Evolutionary conservation across 2,888 invertebrate genomes (phyloP).

Genomic region (Dryococelus australis): DNA sequence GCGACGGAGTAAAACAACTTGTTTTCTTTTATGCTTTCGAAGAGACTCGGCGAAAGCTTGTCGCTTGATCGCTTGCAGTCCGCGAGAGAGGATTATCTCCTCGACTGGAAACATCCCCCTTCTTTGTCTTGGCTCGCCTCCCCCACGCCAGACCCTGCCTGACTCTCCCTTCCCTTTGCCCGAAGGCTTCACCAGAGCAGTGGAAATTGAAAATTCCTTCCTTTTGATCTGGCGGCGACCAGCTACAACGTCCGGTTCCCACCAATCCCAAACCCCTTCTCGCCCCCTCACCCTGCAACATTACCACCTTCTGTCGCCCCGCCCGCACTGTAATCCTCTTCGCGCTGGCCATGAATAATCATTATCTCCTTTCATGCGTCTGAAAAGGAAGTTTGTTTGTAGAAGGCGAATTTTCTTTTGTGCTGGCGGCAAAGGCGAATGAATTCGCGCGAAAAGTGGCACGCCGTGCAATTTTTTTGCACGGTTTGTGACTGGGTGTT

Average conservation of each 20-base stretch:
- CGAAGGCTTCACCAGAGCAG: neutral
- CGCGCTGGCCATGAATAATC: neutral
- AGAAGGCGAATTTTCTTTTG: too few species aligned
- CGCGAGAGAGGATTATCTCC: conserved; percentile 16
- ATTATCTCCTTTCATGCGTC: neutral
- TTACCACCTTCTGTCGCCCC: neutral
- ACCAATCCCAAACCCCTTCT: neutral
- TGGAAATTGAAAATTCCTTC: conserved; percentile 16
- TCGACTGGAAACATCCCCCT: neutral
- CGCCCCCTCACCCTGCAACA: neutral
- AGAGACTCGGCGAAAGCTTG: neutral
- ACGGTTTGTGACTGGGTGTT: too few species aligned
- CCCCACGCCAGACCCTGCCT: neutral
- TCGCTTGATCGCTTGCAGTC: neutral
- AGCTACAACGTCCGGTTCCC: neutral
- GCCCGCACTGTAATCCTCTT: neutral
- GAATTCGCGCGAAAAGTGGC: neutral
- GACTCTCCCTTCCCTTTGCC: neutral
- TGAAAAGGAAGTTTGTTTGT: neutral
- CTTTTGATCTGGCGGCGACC: neutral
- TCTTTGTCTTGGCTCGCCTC: conserved; percentile 9
- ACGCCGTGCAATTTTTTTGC: too few species aligned
- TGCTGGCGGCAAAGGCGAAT: neutral
- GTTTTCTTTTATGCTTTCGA: neutral
- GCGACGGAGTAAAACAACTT: neutral